Percentiles rank a stretch among this genome's conserved stretches.
Conservation (phyloP, 2,113 vertebrate genomes). For the Genyomyrus donnyi region DNA sequence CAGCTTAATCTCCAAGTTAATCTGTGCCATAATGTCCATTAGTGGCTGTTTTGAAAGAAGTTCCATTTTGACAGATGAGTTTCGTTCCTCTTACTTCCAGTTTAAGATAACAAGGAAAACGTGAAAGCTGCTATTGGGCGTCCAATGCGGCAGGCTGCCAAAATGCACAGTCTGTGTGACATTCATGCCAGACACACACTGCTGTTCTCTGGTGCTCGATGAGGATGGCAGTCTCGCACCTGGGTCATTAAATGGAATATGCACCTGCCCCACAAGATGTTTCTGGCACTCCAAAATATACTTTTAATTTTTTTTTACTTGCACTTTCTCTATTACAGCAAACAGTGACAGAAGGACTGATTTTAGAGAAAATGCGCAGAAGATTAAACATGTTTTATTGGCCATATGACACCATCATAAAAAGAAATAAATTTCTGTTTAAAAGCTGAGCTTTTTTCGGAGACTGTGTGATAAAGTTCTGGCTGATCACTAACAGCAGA, state of each 20-base stretch:
- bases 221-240: constrained; percentile 15
- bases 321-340: neutral
- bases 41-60: constrained; percentile 25
- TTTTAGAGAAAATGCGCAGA: constrained; percentile 10
- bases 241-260: constrained; percentile 17
- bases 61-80: constrained; percentile 36
- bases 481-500: neutral
- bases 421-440: neutral
- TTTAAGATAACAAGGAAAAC: constrained; percentile 47
- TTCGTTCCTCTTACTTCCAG: neutral
- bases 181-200: constrained; percentile 12
- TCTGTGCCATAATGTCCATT: neutral
- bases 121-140: constrained; percentile 29
- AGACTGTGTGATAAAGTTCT: neutral
- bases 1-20: neutral
- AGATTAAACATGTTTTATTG: constrained; percentile 15
- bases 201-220: neutral
- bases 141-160: constrained; percentile 49
- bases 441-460: neutral
- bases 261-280: constrained; percentile 17
- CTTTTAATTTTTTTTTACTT: neutral
- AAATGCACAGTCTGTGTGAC: constrained; percentile 40
- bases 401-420: constrained; percentile 12
- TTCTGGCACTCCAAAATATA: neutral
- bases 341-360: constrained; percentile 15